phyloP scores from a whole-genome alignment of 2,888 invertebrate species.

The Troilus luridus region DNA sequence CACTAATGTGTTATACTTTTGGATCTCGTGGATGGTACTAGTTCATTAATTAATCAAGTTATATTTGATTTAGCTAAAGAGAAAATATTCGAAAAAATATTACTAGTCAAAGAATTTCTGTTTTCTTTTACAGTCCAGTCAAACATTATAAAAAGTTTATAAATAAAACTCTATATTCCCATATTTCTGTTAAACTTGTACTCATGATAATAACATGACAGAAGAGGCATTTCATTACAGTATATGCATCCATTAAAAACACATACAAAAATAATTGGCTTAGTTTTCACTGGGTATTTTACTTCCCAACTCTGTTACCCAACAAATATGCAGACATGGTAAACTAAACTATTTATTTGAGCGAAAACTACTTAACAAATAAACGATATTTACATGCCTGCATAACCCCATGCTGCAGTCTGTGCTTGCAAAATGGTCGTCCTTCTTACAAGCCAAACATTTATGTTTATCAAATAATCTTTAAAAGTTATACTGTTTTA shows the following conservation, averaged over 20 bases:
- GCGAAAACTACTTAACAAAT: conserved; percentile 43
- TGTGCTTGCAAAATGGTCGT: conserved; percentile 65
- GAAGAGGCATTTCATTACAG: conserved; percentile 45
- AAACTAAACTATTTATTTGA: conserved; percentile 28
- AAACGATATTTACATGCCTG: conserved; percentile 61
- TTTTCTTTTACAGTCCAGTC: not conserved
- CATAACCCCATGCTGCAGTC: conserved; percentile 67
- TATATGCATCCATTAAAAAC: conserved; percentile 9
- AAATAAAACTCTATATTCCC: conserved; percentile 22
- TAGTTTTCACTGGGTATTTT: conserved; percentile 4
- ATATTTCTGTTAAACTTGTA: conserved; percentile 6
- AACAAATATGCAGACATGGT: conserved; percentile 55
- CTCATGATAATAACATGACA: conserved; percentile 39
- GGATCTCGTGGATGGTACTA: no score
- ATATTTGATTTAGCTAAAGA: not conserved
- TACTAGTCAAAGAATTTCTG: conserved; percentile 11
- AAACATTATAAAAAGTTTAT: not conserved
- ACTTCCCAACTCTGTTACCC: conserved; percentile 46
- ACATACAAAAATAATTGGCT: not conserved
- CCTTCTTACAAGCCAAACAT: conserved; percentile 65
- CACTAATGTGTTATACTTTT: no score
- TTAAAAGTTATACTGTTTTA: not conserved
- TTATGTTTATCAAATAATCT: not conserved
- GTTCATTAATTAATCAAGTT: not conserved
- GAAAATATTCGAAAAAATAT: not conserved